These are phyloP conservation scores for Nephila pilipes DNA, from an alignment of 1,140 invertebrate species.

Conservation along the genomic window DNA sequence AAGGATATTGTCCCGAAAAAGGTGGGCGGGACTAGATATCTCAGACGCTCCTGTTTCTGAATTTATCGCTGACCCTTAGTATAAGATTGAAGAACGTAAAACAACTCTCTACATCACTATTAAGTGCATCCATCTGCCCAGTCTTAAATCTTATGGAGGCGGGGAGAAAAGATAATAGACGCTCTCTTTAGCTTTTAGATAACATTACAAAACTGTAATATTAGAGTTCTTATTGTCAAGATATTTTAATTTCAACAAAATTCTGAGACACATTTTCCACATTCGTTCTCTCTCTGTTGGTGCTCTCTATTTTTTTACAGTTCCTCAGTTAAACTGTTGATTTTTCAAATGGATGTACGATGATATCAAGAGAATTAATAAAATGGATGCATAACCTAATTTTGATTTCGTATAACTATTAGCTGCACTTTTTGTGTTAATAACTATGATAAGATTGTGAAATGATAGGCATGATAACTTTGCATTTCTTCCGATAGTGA, in stretches of 20 bases:
- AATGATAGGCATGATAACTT: too few relatives aligned
- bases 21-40: constrained; percentile 34
- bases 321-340: not conserved
- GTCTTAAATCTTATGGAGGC: constrained; percentile 35
- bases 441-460: too few relatives aligned
- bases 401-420: too few relatives aligned
- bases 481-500: too few relatives aligned
- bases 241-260: not conserved
- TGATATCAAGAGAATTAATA: too few relatives aligned
- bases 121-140: constrained; percentile 20
- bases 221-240: not conserved
- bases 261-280: not conserved
- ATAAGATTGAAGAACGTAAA: not conserved
- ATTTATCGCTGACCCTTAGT: constrained; percentile 50
- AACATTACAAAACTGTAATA: not conserved
- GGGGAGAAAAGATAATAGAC: constrained; percentile 2
- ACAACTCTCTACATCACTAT: not conserved
- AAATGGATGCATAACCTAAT: too few relatives aligned
- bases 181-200: constrained; percentile 11
- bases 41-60: constrained; percentile 41
- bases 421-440: too few relatives aligned
- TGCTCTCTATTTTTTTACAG: not conserved
- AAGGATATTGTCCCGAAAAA: constrained; percentile 41
- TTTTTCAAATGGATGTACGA: too few relatives aligned
- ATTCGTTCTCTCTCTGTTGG: not conserved